phyloP scores from a whole-genome alignment of 2,888 invertebrate genomes.

The Flexamia atlantica region DNA sequence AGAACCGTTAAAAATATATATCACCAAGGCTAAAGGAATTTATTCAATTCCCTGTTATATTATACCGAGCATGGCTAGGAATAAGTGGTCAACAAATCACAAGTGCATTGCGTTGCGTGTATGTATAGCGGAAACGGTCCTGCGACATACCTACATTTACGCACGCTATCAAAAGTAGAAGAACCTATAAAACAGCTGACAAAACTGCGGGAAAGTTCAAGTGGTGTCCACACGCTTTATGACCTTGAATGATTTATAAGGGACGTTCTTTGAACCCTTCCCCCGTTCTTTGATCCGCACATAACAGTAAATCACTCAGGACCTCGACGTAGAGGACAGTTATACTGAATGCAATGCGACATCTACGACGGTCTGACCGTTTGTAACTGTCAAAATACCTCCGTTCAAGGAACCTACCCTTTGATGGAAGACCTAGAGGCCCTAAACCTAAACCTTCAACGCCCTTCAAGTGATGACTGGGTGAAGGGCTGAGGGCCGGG shows the following conservation, averaged over 20 bases:
- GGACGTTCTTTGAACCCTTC: slow-evolving; percentile 32
- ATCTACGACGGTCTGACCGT: not conserved
- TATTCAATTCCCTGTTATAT: too few relatives aligned
- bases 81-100: too few relatives aligned
- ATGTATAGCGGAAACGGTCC: too few relatives aligned
- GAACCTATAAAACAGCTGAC: too few relatives aligned
- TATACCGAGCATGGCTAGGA: too few relatives aligned
- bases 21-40: too few relatives aligned
- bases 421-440: not conserved
- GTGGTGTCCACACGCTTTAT: not conserved
- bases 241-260: slow-evolving; percentile 8
- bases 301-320: slow-evolving; percentile 1
- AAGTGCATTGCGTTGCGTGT: too few relatives aligned
- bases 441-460: not conserved
- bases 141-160: too few relatives aligned
- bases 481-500: not conserved
- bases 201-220: not conserved
- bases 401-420: not conserved
- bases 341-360: not conserved
- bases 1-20: too few relatives aligned
- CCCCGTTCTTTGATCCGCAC: not conserved
- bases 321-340: not conserved
- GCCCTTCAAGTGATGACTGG: not conserved
- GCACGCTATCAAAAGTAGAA: too few relatives aligned
- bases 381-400: slow-evolving; percentile 29